phyloP scores from a whole-genome alignment of 2,888 invertebrate species.

The Thumatha senex region DNA sequence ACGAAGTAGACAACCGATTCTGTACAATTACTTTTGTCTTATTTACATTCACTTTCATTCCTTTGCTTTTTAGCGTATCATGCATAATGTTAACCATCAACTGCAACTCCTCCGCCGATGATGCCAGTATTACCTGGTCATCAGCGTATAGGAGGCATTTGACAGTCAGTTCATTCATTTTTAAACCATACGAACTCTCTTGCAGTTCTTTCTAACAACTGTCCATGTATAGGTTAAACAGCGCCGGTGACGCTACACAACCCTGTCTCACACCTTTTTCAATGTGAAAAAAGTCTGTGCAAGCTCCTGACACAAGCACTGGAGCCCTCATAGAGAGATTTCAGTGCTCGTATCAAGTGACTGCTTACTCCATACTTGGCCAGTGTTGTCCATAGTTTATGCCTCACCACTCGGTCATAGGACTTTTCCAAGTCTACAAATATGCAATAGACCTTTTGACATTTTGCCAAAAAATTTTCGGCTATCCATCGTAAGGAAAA shows the following conservation, averaged over 20 bases:
- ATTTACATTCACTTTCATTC: not conserved
- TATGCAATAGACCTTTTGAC: not conserved
- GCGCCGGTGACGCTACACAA: not conserved
- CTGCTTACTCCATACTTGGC: not conserved
- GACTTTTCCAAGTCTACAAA: not conserved
- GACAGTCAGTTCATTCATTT: not conserved
- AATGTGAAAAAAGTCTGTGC: too few species aligned
- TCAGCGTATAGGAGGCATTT: not conserved
- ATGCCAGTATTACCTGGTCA: not conserved
- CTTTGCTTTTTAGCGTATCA: not conserved
- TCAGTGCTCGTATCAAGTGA: not conserved
- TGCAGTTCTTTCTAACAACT: not conserved
- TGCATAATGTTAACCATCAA: not conserved
- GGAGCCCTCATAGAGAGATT: not conserved
- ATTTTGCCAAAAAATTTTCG: not conserved
- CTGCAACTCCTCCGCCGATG: not conserved
- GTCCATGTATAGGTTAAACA: not conserved
- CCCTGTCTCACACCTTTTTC: not conserved
- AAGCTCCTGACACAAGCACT: not conserved
- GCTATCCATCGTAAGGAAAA: constrained; percentile 1
- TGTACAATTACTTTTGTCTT: not conserved
- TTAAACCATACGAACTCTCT: not conserved
- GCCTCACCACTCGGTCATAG: not conserved
- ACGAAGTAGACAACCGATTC: too few species aligned
- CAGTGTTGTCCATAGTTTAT: not conserved